phyloP scores from a whole-genome alignment of 2,797 vertebrate genomes.

The Sebastes steindachneri region DNA sequence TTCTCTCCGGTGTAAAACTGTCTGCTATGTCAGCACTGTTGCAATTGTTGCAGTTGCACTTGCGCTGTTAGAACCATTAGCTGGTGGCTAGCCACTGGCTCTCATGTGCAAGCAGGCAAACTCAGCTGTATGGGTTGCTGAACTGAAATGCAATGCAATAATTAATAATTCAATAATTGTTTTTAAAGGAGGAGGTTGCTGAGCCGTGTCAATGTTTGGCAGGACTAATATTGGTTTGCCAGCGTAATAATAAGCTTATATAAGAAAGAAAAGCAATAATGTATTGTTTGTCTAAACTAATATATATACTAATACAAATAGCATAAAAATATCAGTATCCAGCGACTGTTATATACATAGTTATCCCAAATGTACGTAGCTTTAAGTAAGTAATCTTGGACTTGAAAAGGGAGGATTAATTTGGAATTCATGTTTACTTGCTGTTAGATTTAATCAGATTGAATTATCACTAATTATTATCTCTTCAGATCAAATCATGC shows the following conservation, averaged over 20 bases:
- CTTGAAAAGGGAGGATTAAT: not conserved
- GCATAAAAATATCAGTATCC: not conserved
- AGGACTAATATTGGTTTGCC: not conserved
- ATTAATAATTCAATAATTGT: not conserved
- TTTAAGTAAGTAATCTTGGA: not conserved
- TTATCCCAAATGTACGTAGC: not conserved
- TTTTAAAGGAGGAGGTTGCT: not conserved
- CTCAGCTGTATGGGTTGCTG: too few relatives aligned
- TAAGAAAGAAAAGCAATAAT: not conserved
- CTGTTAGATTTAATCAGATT: not conserved
- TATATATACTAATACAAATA: not conserved
- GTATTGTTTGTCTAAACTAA: not conserved
- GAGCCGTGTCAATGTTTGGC: not conserved
- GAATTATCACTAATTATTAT: not conserved
- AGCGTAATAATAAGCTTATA: not conserved
- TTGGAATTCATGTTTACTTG: not conserved
- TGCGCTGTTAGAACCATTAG: too few relatives aligned
- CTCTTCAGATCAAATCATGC: not conserved
- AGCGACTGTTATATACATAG: not conserved
- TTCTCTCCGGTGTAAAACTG: too few relatives aligned
- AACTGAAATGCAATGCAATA: not conserved
- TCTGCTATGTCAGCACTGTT: too few relatives aligned
- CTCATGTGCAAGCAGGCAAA: too few relatives aligned
- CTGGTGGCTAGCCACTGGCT: too few relatives aligned
- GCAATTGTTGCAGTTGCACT: too few relatives aligned